A percentile compares a stretch with the other conserved stretches of the same genome.
These are phyloP conservation scores for Enoplosus armatus DNA, from an alignment of 2,797 vertebrate species.

Conservation along the genomic window DNA sequence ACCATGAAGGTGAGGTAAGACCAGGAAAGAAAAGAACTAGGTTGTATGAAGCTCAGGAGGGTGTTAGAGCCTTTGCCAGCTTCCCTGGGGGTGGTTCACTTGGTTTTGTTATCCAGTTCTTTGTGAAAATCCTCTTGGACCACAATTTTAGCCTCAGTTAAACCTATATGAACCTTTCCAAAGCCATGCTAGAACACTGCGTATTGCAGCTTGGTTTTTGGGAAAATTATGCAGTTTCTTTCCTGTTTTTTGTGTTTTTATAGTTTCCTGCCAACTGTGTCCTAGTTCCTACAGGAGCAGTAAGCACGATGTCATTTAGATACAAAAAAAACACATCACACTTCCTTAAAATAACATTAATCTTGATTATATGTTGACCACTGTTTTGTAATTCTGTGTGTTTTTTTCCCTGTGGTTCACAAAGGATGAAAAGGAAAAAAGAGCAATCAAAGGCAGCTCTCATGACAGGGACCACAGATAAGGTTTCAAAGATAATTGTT, in stretches of 20 bases:
- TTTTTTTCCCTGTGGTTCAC: neutral
- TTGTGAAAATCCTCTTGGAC: slow-evolving; percentile 32
- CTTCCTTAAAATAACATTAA: neutral
- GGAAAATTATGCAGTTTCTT: slow-evolving; percentile 6
- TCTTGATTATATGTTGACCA: neutral
- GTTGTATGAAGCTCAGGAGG: slow-evolving; percentile 31
- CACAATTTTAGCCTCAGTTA: slow-evolving; percentile 34
- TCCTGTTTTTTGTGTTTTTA: neutral
- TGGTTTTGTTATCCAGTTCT: slow-evolving; percentile 45
- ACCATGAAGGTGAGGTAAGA: slow-evolving; percentile 32
- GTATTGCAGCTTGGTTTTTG: neutral
- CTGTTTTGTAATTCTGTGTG: neutral
- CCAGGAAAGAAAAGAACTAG: slow-evolving; percentile 52
- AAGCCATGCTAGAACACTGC: neutral
- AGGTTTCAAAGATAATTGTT: slow-evolving; percentile 38
- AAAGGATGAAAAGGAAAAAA: neutral
- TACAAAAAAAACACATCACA: neutral
- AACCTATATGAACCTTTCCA: slow-evolving; percentile 21
- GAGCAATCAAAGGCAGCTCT: slow-evolving; percentile 12
- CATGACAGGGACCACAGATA: slow-evolving; percentile 1
- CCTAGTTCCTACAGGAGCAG: neutral
- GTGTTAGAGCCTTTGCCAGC: slow-evolving; percentile 46
- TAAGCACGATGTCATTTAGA: neutral
- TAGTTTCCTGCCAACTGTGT: neutral
- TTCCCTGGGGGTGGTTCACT: slow-evolving; percentile 35